A percentile compares a stretch with the other conserved stretches of the same genome.
phyloP scores from a whole-genome alignment of 2,113 vertebrate species.

The Triplophysa siluroides region DNA sequence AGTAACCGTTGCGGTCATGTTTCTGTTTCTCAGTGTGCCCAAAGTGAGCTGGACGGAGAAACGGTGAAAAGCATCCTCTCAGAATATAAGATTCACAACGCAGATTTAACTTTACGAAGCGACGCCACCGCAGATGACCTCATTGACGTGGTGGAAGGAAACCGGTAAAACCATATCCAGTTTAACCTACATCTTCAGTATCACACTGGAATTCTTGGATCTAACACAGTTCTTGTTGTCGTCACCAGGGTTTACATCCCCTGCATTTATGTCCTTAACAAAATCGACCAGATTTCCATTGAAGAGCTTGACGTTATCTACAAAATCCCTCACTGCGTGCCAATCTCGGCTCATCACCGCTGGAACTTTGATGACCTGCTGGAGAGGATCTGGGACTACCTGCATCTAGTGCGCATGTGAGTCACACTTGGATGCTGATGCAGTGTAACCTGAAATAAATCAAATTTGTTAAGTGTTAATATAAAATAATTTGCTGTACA shows the following conservation, averaged over 20 bases:
- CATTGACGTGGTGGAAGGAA: conserved; percentile 96
- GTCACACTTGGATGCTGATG: conserved; percentile 51
- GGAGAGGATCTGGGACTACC: conserved; percentile 96
- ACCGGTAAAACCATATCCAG: conserved; percentile 78
- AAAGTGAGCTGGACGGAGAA: conserved; percentile 89
- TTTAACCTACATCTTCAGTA: not conserved
- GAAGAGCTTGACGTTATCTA: conserved; percentile 98
- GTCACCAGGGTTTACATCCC: conserved; percentile 91
- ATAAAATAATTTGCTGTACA: no score
- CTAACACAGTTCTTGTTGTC: conserved; percentile 35
- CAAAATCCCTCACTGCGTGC: conserved; percentile 97
- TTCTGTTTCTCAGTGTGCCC: conserved; percentile 78
- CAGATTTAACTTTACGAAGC: conserved; percentile 92
- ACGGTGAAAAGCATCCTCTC: conserved; percentile 96
- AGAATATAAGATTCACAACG: conserved; percentile 98
- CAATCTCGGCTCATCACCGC: conserved; percentile 96
- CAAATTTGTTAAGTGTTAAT: no score
- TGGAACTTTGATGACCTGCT: conserved; percentile 99
- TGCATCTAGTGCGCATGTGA: conserved; percentile 94
- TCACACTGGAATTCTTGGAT: not conserved
- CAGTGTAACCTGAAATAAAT: no score
- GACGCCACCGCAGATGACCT: conserved; percentile 95
- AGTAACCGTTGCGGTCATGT: not conserved
- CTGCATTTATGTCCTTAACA: conserved; percentile 97
- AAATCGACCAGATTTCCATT: conserved; percentile 98